A percentile compares a stretch with the other conserved stretches of the same genome.
phyloP scores from a whole-genome alignment of 2,113 vertebrate species.

The Lamprologus tigripictilis region DNA sequence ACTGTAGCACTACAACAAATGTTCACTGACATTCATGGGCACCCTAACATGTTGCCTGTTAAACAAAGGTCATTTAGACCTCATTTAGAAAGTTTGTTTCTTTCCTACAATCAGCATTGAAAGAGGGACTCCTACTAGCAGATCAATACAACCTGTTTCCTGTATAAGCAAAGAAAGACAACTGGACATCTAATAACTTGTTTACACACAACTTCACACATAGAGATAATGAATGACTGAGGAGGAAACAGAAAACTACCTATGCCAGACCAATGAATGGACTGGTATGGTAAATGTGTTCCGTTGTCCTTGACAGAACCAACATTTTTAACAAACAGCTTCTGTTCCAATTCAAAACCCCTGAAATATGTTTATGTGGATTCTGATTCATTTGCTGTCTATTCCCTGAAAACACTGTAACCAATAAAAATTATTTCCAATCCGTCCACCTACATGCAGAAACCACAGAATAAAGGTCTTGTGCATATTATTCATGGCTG shows the following conservation, averaged over 20 bases:
- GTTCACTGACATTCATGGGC: neutral
- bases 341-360: neutral
- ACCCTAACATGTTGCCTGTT: neutral
- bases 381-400: neutral
- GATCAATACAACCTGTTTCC: neutral
- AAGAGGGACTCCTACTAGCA: neutral
- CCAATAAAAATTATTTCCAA: constrained; percentile 1
- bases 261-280: neutral
- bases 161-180: neutral
- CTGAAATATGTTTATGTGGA: neutral
- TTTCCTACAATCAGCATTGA: neutral
- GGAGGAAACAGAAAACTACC: neutral
- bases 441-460: neutral
- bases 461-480: neutral
- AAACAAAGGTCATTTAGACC: neutral
- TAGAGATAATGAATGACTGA: neutral
- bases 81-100: neutral
- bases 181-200: neutral
- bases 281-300: neutral
- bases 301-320: neutral
- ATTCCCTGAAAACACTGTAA: neutral
- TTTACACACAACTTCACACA: neutral
- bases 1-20: neutral
- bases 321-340: neutral
- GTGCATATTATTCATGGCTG: constrained; percentile 11